Evolutionary conservation across 2,113 vertebrate genomes (phyloP), one percentile per base, ranked within the genome.

Genomic region (Fukomys damarensis): DNA sequence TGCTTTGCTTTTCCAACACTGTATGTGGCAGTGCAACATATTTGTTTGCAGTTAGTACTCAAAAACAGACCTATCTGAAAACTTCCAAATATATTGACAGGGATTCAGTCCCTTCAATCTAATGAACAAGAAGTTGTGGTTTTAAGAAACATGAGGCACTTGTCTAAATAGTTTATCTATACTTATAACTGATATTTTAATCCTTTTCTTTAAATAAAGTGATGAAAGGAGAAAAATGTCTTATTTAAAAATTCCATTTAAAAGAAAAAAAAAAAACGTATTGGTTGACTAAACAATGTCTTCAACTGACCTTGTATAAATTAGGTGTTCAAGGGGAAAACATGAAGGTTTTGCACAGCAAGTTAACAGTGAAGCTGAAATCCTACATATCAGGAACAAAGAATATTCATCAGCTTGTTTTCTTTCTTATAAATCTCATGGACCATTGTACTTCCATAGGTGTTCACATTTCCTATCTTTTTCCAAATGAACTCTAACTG

Each of bases 191-290:
- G 76, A 89, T 52, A 83, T 52, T 94, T 77, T 79, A 58, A 88
- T 54, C 13, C 4, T 63, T 59, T n/a, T 54, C 24, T 20, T 26
- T 41, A 87, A 92, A 63, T 77, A 86, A 91, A 89, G 49, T 86
- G 7, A 72, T 32, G 79, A 86, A 93, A 80, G 24, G 13, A 83
- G 20, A 38, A 79, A 79, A 56, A 43, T 13, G 54, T 88, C 91
- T 91, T 85, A 86, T 94, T 93, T 74, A 19, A 95, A 83, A 76
- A 91, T 88, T 79, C 10, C 41, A 86, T 46, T 96, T 96, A 26
- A 94, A 85, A 66, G 61, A 13, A 85, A 89, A 96, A 76, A 52
- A 87, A 61, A 63, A 70, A n/a, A n/a, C n/a, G 38, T 63, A 43
- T 41, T n/a, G 11, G 19, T 13, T 52, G 13, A 16, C 56, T 74